Conservation (phyloP, 2,888 invertebrate genomes). For the Thecophora atra region DNA sequence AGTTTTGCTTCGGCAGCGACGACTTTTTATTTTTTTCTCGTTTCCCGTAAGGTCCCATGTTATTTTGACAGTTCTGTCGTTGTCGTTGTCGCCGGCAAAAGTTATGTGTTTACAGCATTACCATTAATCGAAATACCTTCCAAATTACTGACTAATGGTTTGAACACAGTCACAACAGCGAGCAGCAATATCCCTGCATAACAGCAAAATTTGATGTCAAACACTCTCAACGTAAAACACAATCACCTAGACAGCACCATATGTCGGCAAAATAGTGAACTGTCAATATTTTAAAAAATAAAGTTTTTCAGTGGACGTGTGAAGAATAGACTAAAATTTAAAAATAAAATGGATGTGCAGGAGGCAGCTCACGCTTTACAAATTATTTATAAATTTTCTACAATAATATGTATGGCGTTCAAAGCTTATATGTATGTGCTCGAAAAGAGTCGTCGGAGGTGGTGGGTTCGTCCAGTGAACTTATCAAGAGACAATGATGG, state of each 20-base stretch:
- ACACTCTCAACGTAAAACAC: too few species aligned
- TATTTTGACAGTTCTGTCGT: too few species aligned
- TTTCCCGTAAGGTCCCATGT: too few species aligned
- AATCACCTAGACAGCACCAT: not conserved
- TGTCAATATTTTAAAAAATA: not conserved
- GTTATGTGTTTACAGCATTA: too few species aligned
- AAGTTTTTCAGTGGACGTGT: not conserved
- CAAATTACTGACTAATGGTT: not conserved
- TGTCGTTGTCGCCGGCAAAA: too few species aligned
- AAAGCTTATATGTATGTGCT: not conserved
- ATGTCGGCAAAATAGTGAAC: not conserved
- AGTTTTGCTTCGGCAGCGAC: too few species aligned
- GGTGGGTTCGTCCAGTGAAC: slow-evolving; percentile 8
- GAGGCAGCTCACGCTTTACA: too few species aligned
- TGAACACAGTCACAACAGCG: not conserved
- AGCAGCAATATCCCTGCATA: not conserved
- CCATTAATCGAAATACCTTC: not conserved
- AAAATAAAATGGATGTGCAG: not conserved
- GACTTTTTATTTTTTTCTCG: too few species aligned
- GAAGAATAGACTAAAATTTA: not conserved
- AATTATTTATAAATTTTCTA: not conserved
- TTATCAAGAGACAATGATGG: not conserved
- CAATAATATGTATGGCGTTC: not conserved
- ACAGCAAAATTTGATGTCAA: not conserved
- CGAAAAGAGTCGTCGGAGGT: not conserved